Conservation (phyloP, 2,113 vertebrate species). For the Brienomyrus longianalis region DNA sequence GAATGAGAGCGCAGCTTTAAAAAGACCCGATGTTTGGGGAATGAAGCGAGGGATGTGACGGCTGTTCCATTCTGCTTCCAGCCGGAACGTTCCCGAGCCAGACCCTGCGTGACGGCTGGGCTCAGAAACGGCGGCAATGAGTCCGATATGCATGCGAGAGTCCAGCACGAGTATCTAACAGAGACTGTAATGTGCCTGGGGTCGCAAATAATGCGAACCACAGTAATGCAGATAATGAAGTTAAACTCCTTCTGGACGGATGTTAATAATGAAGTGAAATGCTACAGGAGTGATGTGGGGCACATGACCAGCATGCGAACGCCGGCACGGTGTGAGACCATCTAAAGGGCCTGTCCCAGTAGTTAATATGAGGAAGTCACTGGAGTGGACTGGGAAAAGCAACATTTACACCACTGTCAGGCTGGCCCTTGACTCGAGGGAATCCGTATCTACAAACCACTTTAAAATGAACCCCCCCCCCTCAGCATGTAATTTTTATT, state of each 20-base stretch:
- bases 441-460: not conserved
- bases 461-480: not conserved
- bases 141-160: not conserved
- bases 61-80: not conserved
- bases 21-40: not conserved
- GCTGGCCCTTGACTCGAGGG: not conserved
- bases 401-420: not conserved
- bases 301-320: not conserved
- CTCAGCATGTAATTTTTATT: not conserved
- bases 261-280: conserved; percentile 44
- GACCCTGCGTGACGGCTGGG: not conserved
- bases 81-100: not conserved
- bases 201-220: conserved; percentile 40
- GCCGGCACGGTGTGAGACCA: not conserved
- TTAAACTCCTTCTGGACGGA: conserved; percentile 25
- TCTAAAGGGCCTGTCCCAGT: not conserved
- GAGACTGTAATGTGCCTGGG: conserved; percentile 36
- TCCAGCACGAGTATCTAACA: conserved; percentile 17
- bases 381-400: not conserved
- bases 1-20: conserved; percentile 6
- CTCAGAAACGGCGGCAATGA: not conserved
- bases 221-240: conserved; percentile 44
- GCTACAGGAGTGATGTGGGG: not conserved
- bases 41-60: not conserved
- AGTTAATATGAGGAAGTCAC: not conserved